Conservation (phyloP, 2,888 invertebrate species). For the Pachycephus smyrnensis region DNA sequence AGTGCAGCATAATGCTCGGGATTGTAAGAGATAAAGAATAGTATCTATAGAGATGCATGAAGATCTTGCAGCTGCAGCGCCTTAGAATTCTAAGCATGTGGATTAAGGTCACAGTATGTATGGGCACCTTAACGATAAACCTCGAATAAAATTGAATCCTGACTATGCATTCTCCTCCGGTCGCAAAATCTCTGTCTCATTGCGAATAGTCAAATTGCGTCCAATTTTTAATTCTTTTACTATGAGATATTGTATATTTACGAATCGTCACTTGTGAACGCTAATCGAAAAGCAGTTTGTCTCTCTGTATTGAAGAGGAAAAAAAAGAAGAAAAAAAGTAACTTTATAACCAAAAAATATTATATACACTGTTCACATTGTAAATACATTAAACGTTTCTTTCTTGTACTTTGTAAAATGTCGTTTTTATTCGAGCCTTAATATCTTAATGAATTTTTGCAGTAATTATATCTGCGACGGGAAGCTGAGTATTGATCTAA, state of each 20-base stretch:
- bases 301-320: background rate
- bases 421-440: background rate
- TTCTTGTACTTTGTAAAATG: slow-evolving; percentile 50
- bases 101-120: background rate
- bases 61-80: background rate
- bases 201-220: background rate
- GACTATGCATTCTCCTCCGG: background rate
- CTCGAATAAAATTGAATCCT: background rate
- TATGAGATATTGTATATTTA: background rate
- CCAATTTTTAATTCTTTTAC: background rate
- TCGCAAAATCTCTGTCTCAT: background rate
- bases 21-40: background rate
- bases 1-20: background rate
- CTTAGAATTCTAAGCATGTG: background rate
- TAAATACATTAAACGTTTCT: slow-evolving; percentile 45
- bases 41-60: background rate
- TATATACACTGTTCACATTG: slow-evolving; percentile 36
- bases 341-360: slow-evolving; percentile 23
- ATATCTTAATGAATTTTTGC: background rate
- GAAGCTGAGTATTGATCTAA: background rate
- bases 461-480: background rate
- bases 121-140: background rate
- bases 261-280: background rate
- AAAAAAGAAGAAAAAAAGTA: slow-evolving; percentile 15
- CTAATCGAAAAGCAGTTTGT: background rate